Conservation (phyloP, 2,113 vertebrate species). For the Cervus canadensis region DNA sequence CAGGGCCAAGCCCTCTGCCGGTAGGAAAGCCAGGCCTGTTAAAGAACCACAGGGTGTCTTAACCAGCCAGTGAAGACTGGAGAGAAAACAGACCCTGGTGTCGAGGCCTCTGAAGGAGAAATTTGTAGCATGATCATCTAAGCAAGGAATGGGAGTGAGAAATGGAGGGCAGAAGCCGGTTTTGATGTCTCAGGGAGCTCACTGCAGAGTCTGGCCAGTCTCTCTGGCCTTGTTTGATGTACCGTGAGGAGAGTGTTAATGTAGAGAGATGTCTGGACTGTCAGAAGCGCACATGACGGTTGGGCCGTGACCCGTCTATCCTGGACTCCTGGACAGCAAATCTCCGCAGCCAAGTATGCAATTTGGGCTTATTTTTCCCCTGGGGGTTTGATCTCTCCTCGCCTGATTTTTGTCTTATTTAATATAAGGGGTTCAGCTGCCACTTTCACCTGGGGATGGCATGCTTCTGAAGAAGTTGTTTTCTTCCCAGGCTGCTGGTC, state of each 20-base stretch:
- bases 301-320: neutral
- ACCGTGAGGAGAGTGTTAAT: neutral
- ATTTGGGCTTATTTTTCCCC: neutral
- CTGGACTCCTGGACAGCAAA: fast-evolving
- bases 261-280: neutral
- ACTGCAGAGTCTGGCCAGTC: neutral
- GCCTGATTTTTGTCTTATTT: neutral
- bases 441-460: neutral
- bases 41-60: neutral
- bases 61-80: neutral
- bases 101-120: conserved; percentile 11
- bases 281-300: neutral
- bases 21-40: neutral
- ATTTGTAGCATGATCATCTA: neutral
- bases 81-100: neutral
- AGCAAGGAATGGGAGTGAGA: neutral
- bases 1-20: neutral
- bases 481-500: conserved; percentile 42
- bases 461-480: neutral
- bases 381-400: neutral
- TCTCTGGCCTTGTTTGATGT: neutral
- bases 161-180: neutral
- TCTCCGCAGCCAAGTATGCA: neutral
- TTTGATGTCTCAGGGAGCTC: neutral
- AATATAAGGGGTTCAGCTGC: neutral